phyloP scores from a whole-genome alignment of 2,113 vertebrate genomes.

The Raja brachyura region DNA sequence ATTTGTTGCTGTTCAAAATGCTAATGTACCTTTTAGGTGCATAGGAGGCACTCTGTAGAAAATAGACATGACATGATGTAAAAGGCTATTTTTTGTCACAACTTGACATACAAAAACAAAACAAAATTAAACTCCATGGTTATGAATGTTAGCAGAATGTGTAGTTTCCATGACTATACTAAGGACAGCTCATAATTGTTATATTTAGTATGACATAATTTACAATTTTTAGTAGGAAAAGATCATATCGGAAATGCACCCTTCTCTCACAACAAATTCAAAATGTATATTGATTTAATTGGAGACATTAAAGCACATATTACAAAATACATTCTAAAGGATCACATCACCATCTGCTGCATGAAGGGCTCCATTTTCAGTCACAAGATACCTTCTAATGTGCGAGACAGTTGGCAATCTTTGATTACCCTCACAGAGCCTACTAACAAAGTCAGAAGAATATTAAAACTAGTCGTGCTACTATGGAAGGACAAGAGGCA shows the following conservation, averaged over 20 bases:
- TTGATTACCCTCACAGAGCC: constrained; percentile 9
- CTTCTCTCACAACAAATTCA: constrained; percentile 9
- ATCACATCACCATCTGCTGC: constrained; percentile 27
- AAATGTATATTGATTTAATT: constrained; percentile 1
- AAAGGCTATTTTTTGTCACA: background rate
- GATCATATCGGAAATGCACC: background rate
- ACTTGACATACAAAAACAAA: background rate
- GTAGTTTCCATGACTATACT: background rate
- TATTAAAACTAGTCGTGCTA: background rate
- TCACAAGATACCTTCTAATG: constrained; percentile 36
- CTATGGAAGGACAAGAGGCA: background rate
- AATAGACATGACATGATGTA: constrained; percentile 3
- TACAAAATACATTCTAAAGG: constrained; percentile 33
- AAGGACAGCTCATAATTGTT: background rate
- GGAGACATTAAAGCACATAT: constrained; percentile 27
- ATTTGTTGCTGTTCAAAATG: background rate
- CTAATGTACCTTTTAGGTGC: background rate
- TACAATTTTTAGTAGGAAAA: constrained; percentile 19
- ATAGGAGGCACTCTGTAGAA: background rate
- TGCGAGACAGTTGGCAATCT: constrained; percentile 33
- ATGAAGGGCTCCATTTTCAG: constrained; percentile 41
- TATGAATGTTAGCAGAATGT: background rate
- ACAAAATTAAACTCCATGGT: background rate
- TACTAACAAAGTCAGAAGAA: constrained; percentile 28
- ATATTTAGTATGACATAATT: background rate